These are phyloP conservation scores for Melikaiella ostensackeni DNA, from an alignment of 2,888 invertebrate species.

Conservation along the genomic window DNA sequence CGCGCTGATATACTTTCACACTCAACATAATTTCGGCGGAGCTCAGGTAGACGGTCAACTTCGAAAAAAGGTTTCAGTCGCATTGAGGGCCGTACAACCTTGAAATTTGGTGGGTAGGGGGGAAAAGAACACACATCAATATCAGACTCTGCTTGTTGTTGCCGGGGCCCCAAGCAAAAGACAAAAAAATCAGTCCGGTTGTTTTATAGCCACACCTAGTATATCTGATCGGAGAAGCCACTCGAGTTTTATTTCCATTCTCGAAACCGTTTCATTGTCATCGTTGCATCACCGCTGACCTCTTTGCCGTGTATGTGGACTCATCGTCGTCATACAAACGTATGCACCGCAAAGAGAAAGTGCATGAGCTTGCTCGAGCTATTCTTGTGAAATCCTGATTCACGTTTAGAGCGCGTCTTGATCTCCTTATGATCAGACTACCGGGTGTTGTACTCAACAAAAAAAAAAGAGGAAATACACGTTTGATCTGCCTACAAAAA, in stretches of 20 bases:
- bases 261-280: slow-evolving; percentile 28
- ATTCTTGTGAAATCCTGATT: slow-evolving; percentile 29
- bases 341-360: slow-evolving; percentile 25
- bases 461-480: not conserved
- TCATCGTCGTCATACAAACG: slow-evolving; percentile 12
- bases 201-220: too few species aligned
- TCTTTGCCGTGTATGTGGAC: slow-evolving; percentile 27
- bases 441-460: not conserved
- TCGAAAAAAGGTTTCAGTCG: too few species aligned
- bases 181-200: too few species aligned
- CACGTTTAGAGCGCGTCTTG: not conserved
- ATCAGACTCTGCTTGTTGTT: too few species aligned
- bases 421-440: slow-evolving; percentile 1
- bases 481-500: not conserved
- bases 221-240: not conserved
- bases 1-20: too few species aligned
- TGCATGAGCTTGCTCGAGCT: slow-evolving; percentile 17
- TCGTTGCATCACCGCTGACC: slow-evolving; percentile 12
- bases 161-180: too few species aligned
- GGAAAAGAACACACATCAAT: too few species aligned
- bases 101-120: too few species aligned
- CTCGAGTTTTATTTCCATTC: slow-evolving; percentile 10
- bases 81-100: too few species aligned
- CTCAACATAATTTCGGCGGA: too few species aligned
- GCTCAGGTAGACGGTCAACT: too few species aligned